Percentiles rank a stretch among this genome's conserved stretches.
Conservation (phyloP, 1,140 invertebrate species). For the Rhagoletis zephyria region DNA sequence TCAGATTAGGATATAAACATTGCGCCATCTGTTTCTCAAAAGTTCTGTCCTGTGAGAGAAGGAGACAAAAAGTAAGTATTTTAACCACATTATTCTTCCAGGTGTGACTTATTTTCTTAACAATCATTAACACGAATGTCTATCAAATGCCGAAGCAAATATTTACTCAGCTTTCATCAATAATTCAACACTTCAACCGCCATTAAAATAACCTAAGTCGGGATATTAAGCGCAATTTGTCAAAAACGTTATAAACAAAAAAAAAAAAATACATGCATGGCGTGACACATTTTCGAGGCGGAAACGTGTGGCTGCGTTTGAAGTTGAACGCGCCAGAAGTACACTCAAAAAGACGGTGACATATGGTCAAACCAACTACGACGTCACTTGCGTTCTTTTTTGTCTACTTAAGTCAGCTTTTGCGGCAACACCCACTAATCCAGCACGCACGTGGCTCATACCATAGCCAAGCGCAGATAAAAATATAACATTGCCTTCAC, state of each 20-base stretch:
- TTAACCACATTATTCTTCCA: too few species aligned
- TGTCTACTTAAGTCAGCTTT: neutral
- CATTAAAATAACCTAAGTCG: neutral
- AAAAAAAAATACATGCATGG: neutral
- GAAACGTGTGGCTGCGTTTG: neutral
- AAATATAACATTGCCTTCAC: neutral
- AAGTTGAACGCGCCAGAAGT: neutral
- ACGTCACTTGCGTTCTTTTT: neutral
- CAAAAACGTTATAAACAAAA: neutral
- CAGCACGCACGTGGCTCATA: neutral
- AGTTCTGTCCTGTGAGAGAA: too few species aligned
- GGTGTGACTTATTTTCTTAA: neutral
- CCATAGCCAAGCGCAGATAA: neutral
- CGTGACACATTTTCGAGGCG: neutral
- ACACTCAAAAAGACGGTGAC: neutral
- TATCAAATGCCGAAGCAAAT: neutral
- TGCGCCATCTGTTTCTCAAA: too few species aligned
- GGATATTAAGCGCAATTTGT: neutral
- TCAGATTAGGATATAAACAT: too few species aligned
- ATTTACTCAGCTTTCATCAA: neutral
- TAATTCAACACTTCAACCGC: neutral
- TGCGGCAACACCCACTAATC: neutral
- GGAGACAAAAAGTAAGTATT: too few species aligned
- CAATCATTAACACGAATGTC: neutral
- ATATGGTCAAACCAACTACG: conserved; percentile 11